phyloP scores from a whole-genome alignment of 2,797 vertebrate genomes.

The Spea hammondii region DNA sequence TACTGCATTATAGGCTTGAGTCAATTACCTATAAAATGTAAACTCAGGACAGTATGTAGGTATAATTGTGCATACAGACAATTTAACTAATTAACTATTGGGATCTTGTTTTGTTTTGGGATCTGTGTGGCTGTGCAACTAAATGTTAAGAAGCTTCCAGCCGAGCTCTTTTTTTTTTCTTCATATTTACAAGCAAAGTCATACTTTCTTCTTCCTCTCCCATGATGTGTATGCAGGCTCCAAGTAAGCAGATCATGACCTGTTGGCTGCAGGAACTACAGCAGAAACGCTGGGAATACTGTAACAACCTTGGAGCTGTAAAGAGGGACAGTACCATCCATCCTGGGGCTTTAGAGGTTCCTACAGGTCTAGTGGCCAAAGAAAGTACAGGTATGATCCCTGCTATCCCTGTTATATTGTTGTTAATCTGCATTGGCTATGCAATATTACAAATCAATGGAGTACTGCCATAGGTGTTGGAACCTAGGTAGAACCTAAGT shows the following conservation, averaged over 20 bases:
- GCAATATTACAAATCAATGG: no score
- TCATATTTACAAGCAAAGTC: neutral
- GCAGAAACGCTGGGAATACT: conserved; percentile 95
- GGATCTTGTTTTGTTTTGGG: no score
- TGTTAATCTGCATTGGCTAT: no score
- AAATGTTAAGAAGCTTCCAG: no score
- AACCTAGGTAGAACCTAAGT: no score
- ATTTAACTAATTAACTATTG: no score
- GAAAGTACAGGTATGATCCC: conserved; percentile 74
- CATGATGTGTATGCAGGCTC: conserved; percentile 71
- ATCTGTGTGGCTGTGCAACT: no score
- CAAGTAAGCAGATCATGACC: conserved; percentile 85
- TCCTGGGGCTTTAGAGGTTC: conserved; percentile 64
- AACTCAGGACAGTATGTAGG: no score
- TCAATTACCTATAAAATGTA: no score
- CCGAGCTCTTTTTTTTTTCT: neutral
- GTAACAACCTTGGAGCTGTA: conserved; percentile 72
- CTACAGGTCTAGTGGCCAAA: conserved; percentile 88
- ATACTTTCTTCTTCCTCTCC: neutral
- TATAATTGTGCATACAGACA: no score
- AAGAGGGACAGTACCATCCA: conserved; percentile 78
- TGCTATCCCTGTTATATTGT: neutral
- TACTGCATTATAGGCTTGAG: no score
- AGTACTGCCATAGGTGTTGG: no score
- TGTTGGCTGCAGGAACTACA: conserved; percentile 96